These are phyloP conservation scores for Latrodectus hesperus DNA, from an alignment of 2,888 invertebrate species.

Conservation along the genomic window DNA sequence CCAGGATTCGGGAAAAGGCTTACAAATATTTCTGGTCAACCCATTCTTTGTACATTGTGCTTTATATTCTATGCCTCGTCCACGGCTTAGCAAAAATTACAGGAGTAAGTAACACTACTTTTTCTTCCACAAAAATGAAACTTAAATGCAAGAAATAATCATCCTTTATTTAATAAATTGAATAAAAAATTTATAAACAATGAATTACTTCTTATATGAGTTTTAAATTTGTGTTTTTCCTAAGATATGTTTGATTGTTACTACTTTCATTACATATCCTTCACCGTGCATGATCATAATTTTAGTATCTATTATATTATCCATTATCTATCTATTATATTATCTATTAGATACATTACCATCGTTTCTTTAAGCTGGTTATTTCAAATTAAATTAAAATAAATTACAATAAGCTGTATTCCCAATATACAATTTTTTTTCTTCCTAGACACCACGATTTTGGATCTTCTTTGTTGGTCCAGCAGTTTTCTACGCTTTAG, in stretches of 20 bases:
- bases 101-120: slow-evolving; percentile 79
- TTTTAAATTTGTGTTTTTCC: too few species aligned
- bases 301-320: too few species aligned
- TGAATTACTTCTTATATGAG: too few species aligned
- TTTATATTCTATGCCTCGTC: slow-evolving; percentile 89
- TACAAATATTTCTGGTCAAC: slow-evolving; percentile 97
- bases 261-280: too few species aligned
- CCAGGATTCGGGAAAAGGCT: slow-evolving; percentile 91
- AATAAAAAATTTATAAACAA: too few species aligned
- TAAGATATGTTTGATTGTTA: too few species aligned
- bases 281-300: too few species aligned
- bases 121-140: too few species aligned
- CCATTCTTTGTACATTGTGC: slow-evolving; percentile 89
- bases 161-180: too few species aligned
- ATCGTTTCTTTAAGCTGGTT: background rate
- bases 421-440: slow-evolving; percentile 5
- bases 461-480: slow-evolving; percentile 96
- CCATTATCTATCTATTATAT: too few species aligned
- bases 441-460: slow-evolving; percentile 81
- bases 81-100: slow-evolving; percentile 94
- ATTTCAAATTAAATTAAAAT: background rate
- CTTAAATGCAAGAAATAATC: too few species aligned
- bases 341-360: too few species aligned
- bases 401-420: background rate
- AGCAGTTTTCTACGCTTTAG: slow-evolving; percentile 89